These are phyloP conservation scores for Bothrops alternatus DNA, from an alignment of 2,797 vertebrate genomes.

Conservation along the genomic window DNA sequence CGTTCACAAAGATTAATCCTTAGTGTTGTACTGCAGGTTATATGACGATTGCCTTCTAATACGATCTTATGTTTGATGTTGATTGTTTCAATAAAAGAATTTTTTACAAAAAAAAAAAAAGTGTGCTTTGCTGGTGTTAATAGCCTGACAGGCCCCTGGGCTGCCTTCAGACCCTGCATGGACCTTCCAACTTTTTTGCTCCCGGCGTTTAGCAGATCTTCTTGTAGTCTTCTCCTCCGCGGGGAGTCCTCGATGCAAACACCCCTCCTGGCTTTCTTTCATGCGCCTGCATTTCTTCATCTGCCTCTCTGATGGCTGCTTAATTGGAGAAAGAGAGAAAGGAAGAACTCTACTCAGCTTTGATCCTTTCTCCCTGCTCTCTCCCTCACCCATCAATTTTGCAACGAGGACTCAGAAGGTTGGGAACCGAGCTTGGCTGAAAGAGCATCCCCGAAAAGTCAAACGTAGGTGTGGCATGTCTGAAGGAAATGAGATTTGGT, in stretches of 20 bases:
- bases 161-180: not conserved
- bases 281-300: accelerated
- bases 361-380: conserved; percentile 70
- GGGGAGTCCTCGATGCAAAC: conserved; percentile 44
- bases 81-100: too few relatives aligned
- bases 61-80: too few relatives aligned
- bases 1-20: too few relatives aligned
- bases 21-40: too few relatives aligned
- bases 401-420: conserved; percentile 71
- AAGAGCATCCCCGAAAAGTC: conserved; percentile 49
- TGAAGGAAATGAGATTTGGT: conserved; percentile 49
- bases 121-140: conserved; percentile 69
- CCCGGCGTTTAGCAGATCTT: accelerated
- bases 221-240: conserved; percentile 36
- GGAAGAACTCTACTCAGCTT: conserved; percentile 39
- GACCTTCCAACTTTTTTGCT: not conserved
- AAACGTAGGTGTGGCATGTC: conserved; percentile 55
- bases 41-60: too few relatives aligned
- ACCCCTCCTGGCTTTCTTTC: conserved; percentile 36
- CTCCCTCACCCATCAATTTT: conserved; percentile 63
- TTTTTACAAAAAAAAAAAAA: too few relatives aligned
- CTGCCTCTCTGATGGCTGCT: not conserved
- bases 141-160: conserved; percentile 58
- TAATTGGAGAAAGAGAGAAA: not conserved
- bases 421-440: conserved; percentile 55